A percentile compares a stretch with the other conserved stretches of the same genome.
Conservation (phyloP, 64 coral and sea anemone species). For the Platygyra sinensis region DNA sequence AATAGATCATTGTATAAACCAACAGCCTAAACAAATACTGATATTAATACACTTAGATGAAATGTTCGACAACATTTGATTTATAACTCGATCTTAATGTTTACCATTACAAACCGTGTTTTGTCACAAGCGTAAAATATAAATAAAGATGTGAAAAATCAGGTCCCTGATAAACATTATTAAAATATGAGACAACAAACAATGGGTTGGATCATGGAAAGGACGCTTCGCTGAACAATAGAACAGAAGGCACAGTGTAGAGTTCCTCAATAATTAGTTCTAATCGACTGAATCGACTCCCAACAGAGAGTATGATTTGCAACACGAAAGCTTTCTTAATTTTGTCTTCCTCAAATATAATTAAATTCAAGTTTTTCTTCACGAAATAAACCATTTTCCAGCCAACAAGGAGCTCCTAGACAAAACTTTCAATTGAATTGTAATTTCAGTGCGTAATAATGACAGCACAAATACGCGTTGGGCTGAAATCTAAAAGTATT, state of each 20-base stretch:
- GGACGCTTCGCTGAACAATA: not conserved
- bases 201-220: not conserved
- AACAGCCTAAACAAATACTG: not conserved
- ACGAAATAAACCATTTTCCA: not conserved
- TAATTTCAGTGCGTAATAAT: not conserved
- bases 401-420: not conserved
- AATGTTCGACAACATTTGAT: not conserved
- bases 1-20: not conserved
- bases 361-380: not conserved
- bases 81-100: not conserved
- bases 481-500: not conserved
- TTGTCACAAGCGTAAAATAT: not conserved
- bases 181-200: not conserved
- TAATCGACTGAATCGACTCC: not conserved
- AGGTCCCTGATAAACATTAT: not conserved
- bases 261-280: too few relatives aligned
- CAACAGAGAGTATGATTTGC: not conserved
- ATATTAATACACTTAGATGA: not conserved
- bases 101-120: not conserved
- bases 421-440: not conserved
- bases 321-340: not conserved
- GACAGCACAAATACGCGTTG: not conserved
- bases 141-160: conserved; percentile 1
- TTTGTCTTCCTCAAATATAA: not conserved
- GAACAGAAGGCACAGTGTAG: too few relatives aligned